These are phyloP conservation scores for Heterodera schachtii DNA, from an alignment of 1,140 invertebrate genomes.

Conservation along the genomic window DNA sequence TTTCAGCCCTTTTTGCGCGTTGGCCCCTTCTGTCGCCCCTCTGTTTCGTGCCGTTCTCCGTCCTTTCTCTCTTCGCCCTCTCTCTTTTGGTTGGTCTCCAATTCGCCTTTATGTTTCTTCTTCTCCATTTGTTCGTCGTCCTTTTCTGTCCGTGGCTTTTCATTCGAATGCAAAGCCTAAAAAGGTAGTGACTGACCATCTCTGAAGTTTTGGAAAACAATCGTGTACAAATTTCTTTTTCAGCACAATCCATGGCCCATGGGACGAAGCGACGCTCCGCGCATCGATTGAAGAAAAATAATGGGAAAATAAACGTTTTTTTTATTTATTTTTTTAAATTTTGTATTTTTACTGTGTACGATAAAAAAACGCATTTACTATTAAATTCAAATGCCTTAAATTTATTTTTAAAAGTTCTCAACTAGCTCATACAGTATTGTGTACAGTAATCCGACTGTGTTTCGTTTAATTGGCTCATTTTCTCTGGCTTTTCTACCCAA, in stretches of 20 bases:
- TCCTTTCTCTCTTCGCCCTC: slow-evolving; percentile 40
- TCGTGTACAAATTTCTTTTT: slow-evolving; percentile 44
- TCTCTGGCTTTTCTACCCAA: too few species aligned
- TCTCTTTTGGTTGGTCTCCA: slow-evolving; percentile 61
- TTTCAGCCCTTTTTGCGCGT: slow-evolving; percentile 8
- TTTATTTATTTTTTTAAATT: too few species aligned
- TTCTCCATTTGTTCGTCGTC: slow-evolving; percentile 69
- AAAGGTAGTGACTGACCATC: slow-evolving; percentile 76
- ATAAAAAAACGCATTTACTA: too few species aligned
- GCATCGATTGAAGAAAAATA: slow-evolving; percentile 7
- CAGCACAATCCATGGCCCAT: slow-evolving; percentile 86
- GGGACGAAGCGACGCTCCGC: slow-evolving; percentile 81
- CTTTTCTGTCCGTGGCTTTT: slow-evolving; percentile 78
- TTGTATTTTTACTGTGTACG: too few species aligned
- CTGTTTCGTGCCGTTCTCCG: slow-evolving; percentile 50
- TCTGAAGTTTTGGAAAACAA: slow-evolving; percentile 29
- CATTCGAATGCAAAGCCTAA: slow-evolving; percentile 79
- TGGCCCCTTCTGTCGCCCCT: slow-evolving; percentile 29
- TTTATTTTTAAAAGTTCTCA: too few species aligned
- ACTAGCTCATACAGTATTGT: too few species aligned
- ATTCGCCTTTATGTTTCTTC: slow-evolving; percentile 67
- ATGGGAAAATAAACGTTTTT: neutral
- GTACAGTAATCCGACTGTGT: too few species aligned
- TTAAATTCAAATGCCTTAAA: too few species aligned
- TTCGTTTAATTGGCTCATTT: too few species aligned